Evolutionary conservation across 2,113 vertebrate genomes (phyloP), one percentile per base, ranked within the genome.

Genomic region (Argyrosomus japonicus): DNA sequence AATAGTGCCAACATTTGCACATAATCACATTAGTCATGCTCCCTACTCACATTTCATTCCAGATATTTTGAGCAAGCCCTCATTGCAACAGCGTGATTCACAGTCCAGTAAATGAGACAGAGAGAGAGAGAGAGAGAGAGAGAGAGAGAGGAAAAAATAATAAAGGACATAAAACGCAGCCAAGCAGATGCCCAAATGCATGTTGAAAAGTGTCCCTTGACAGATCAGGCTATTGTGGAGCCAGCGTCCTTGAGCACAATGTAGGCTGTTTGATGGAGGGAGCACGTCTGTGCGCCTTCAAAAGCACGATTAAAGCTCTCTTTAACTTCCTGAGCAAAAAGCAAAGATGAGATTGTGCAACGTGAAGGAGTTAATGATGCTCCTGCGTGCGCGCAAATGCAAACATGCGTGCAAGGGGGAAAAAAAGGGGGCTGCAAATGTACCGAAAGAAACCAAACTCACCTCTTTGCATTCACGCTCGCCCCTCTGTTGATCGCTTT

Each of bases 401-500:
- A 11, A 32, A 8, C 43, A 61, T 57, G 43, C 72, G 36, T 65
- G 7, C 36, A 40, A 40, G 62, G 58, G 78, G 61, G 29, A 47
- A 65, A 53, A 54, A 2, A 11, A 8, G 0, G 29, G 0, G 48
- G 21, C 76, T 69, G 60, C n/a, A 65, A 36, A 17, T 17, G 45
- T 47, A 54, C 58, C 68, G 57, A 67, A n/a, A 48, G 43, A 82
- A 76, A 75, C 36, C 68, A 77, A 82, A 78, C 54, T 87, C 91
- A 95, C 95, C 95, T 91, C 90, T 92, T 95, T 25, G 83, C 87
- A 19, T 87, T 89, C 79, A 48, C 84, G 72, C 79, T 45, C 67
- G 62, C 88, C 57, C 84, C 82, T 88, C 87, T 85, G 9, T 10
- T 64, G 25, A 60, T 40, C 21, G 82, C 68, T 68, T 78, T 92